These are phyloP conservation scores for Drosophila nebulosa DNA, from an alignment of 1,140 invertebrate genomes.

Conservation along the genomic window DNA sequence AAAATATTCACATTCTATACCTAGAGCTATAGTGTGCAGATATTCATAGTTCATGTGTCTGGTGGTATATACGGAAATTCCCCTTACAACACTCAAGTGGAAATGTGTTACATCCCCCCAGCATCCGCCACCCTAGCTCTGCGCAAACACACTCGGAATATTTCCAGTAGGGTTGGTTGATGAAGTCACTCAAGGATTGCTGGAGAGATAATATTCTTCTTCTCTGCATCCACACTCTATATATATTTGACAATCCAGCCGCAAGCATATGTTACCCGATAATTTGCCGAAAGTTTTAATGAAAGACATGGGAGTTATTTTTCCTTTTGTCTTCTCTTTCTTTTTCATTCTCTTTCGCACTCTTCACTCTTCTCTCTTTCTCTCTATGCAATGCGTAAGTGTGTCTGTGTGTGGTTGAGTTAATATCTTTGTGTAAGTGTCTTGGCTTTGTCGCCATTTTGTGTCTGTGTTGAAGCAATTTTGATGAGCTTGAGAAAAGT, in stretches of 20 bases:
- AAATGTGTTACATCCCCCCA: conserved; percentile 59
- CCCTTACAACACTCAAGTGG: conserved; percentile 74
- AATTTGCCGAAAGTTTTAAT: conserved; percentile 81
- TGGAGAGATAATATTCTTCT: neutral
- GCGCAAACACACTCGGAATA: conserved; percentile 10
- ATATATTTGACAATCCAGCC: conserved; percentile 73
- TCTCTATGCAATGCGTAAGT: neutral
- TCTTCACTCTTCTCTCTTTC: neutral
- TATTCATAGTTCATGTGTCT: conserved; percentile 37
- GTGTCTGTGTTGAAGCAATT: conserved; percentile 54
- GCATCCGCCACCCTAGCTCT: neutral
- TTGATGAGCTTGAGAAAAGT: conserved; percentile 71
- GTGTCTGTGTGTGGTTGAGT: conserved; percentile 19
- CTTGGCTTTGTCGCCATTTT: conserved; percentile 60
- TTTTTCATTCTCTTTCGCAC: neutral
- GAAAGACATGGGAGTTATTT: conserved; percentile 81
- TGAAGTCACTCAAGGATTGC: conserved; percentile 29
- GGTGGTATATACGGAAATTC: conserved; percentile 40
- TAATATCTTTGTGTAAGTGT: conserved; percentile 39
- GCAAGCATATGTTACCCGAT: conserved; percentile 81
- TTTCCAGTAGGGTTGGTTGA: conserved; percentile 10
- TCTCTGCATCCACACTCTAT: neutral
- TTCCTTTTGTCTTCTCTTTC: conserved; percentile 36
- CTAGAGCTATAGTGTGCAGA: neutral
- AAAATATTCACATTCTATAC: conserved; percentile 60